Evolutionary conservation across 2,888 invertebrate species (phyloP).

Genomic region (Acleris literana): DNA sequence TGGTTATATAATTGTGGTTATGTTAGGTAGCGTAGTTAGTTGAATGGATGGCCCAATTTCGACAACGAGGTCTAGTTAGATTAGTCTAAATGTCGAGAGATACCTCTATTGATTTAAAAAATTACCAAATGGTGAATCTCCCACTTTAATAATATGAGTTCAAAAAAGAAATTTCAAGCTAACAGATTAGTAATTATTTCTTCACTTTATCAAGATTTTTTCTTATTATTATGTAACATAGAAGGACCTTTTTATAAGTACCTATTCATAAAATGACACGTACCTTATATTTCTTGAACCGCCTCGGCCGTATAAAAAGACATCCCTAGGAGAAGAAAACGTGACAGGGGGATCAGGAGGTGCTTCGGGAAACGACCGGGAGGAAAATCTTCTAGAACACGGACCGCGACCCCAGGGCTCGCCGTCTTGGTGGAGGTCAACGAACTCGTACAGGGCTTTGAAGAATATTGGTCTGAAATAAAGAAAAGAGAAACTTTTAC

Average conservation of each 20-base stretch:
- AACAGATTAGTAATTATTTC: too few species aligned
- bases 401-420: conserved; percentile 88
- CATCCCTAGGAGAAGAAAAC: conserved; percentile 91
- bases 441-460: conserved; percentile 94
- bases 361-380: conserved; percentile 82
- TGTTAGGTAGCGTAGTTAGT: too few species aligned
- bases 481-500: background rate
- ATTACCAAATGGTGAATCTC: too few species aligned
- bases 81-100: too few species aligned
- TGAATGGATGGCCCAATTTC: too few species aligned
- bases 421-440: conserved; percentile 93
- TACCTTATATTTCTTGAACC: conserved; percentile 92
- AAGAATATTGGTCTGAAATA: conserved; percentile 90
- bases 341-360: conserved; percentile 87
- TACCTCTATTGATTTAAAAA: too few species aligned
- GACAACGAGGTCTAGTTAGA: too few species aligned
- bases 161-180: too few species aligned
- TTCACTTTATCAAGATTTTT: too few species aligned
- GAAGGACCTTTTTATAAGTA: background rate
- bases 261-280: conserved; percentile 2
- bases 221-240: background rate
- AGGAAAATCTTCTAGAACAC: conserved; percentile 91
- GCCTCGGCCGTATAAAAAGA: conserved; percentile 93
- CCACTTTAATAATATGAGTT: too few species aligned
- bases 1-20: too few species aligned